Percentiles rank a stretch among this genome's conserved stretches.
Conservation (phyloP, 2,888 invertebrate genomes). For the Tetramorium bicarinatum region DNA sequence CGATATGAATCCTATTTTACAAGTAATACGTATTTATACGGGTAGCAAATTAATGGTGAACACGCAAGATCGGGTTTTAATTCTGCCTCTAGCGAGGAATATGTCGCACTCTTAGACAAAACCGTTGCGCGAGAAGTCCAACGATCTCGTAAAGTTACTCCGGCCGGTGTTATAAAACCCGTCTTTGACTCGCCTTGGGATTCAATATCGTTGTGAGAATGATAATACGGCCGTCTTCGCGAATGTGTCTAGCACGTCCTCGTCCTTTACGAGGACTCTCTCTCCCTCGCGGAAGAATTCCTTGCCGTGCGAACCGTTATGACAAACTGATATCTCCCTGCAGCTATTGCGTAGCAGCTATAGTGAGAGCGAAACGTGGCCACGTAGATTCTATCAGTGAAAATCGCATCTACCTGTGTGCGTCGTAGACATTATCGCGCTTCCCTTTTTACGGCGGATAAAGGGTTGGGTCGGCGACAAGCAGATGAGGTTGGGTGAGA, state of each 20-base stretch:
- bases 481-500: constrained; percentile 29
- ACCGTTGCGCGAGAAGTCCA: not conserved
- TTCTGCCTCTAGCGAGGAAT: not conserved
- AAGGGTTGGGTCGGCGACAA: constrained; percentile 31
- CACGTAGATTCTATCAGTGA: constrained; percentile 68
- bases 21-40: not conserved
- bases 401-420: constrained; percentile 73
- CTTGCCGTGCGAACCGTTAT: constrained; percentile 23
- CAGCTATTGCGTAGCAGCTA: not conserved
- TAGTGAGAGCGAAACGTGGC: constrained; percentile 4
- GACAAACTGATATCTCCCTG: constrained; percentile 50
- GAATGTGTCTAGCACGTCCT: constrained; percentile 9
- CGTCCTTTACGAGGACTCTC: not conserved
- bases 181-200: constrained; percentile 33
- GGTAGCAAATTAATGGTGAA: not conserved
- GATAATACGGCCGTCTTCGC: constrained; percentile 40
- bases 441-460: constrained; percentile 54
- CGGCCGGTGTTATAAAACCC: constrained; percentile 46
- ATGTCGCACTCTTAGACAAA: not conserved
- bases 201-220: constrained; percentile 63
- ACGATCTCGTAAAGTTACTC: constrained; percentile 35
- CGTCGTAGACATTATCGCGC: constrained; percentile 68
- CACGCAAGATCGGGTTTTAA: not conserved
- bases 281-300: constrained; percentile 41
- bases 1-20: not conserved